Percentiles rank a stretch among this genome's conserved stretches.
These are phyloP conservation scores for Gymnothorax javanicus DNA, from an alignment of 2,797 vertebrate species.

Conservation along the genomic window DNA sequence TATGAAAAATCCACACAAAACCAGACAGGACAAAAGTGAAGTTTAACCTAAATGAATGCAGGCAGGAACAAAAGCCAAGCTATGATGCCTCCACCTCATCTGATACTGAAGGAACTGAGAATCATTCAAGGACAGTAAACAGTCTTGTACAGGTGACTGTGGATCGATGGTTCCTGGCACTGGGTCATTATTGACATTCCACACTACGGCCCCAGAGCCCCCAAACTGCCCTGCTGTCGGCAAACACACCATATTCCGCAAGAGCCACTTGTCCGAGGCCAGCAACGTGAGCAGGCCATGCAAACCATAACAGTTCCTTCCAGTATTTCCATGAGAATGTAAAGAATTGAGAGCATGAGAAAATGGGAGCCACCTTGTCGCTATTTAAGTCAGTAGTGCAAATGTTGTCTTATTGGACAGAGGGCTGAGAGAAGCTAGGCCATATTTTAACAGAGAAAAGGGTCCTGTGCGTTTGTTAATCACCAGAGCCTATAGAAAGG, in stretches of 20 bases:
- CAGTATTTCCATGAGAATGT: not conserved
- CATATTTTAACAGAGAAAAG: not conserved
- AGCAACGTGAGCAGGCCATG: not conserved
- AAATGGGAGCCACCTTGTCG: not conserved
- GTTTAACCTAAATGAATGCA: too few relatives aligned
- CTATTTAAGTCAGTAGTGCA: conserved; percentile 1
- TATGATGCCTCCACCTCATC: not conserved
- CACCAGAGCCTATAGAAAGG: not conserved
- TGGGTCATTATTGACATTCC: conserved; percentile 36
- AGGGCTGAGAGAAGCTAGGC: not conserved
- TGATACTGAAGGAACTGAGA: not conserved
- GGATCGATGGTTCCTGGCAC: conserved; percentile 1
- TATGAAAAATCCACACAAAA: not conserved
- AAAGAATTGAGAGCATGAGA: not conserved
- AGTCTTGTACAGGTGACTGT: not conserved
- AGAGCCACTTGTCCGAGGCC: not conserved
- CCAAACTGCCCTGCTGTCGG: conserved; percentile 15
- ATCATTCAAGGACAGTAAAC: not conserved
- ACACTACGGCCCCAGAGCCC: not conserved
- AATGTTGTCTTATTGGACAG: conserved; percentile 3
- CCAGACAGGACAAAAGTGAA: not conserved
- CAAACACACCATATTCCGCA: conserved; percentile 11
- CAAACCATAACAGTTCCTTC: not conserved
- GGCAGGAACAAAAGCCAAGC: not conserved
- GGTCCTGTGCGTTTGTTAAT: not conserved